These are phyloP conservation scores for Chydorus sphaericus DNA, from an alignment of 2,888 invertebrate genomes.

Conservation along the genomic window DNA sequence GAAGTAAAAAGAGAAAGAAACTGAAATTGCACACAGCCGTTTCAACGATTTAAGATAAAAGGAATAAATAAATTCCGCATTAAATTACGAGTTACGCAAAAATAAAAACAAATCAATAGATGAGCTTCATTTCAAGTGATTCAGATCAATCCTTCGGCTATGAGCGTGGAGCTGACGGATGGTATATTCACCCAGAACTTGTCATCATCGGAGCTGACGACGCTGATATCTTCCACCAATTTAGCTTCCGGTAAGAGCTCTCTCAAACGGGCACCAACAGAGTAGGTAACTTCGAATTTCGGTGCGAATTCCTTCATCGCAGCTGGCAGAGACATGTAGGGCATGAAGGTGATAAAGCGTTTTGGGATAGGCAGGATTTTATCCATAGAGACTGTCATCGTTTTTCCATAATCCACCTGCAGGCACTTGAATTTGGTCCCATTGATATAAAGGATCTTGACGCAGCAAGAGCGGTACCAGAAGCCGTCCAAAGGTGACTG, in stretches of 20 bases:
- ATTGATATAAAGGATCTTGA: neutral
- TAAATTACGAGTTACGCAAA: neutral
- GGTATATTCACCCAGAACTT: neutral
- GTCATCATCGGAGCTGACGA: neutral
- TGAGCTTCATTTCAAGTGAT: neutral
- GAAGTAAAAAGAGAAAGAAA: no score
- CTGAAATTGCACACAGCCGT: no score
- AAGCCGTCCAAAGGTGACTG: neutral
- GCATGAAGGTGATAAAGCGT: neutral
- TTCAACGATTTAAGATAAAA: no score
- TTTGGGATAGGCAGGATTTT: neutral
- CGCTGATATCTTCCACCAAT: neutral
- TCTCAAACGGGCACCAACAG: neutral
- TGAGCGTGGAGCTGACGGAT: neutral
- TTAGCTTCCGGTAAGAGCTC: neutral
- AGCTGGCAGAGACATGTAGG: neutral
- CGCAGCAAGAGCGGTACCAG: neutral
- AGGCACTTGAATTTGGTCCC: neutral
- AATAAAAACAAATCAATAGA: neutral
- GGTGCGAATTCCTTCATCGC: neutral
- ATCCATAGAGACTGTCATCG: neutral
- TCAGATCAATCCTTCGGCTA: neutral
- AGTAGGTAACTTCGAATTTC: neutral
- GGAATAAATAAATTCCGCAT: no score
- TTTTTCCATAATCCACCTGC: neutral